A percentile compares a stretch with the other conserved stretches of the same genome.
Evolutionary conservation across 2,797 vertebrate species (phyloP).

Genomic region (Hirundo rustica): DNA sequence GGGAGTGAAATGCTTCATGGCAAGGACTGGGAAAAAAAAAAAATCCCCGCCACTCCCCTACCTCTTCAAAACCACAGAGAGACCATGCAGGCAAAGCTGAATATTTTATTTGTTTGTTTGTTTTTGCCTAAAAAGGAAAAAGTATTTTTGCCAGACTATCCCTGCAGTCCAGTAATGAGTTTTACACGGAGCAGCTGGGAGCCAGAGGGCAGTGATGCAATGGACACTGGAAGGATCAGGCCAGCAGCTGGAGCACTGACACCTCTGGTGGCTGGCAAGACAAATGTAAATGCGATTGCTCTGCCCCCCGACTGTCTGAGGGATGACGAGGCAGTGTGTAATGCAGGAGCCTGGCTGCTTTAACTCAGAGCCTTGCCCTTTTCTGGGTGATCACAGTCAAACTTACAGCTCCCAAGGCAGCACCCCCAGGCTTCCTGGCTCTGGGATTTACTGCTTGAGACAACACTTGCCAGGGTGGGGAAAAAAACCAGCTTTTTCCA

Average conservation of each 20-base stretch:
- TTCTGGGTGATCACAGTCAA: background rate
- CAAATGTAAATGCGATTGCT: background rate
- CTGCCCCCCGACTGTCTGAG: background rate
- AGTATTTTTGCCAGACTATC: background rate
- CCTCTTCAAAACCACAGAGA: background rate
- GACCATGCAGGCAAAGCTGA: background rate
- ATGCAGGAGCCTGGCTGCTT: background rate
- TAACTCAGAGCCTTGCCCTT: background rate
- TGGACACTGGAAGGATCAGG: background rate
- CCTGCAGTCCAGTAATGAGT: background rate
- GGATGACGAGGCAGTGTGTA: background rate
- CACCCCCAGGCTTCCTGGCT: background rate
- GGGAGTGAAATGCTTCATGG: background rate
- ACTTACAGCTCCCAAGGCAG: background rate
- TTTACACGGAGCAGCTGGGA: background rate
- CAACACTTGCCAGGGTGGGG: background rate
- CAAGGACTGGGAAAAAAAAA: background rate
- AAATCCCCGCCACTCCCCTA: background rate
- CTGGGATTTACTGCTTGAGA: constrained; percentile 21
- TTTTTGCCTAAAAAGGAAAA: constrained; percentile 39
- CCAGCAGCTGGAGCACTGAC: background rate
- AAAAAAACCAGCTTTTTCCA: background rate
- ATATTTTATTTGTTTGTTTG: constrained; percentile 41
- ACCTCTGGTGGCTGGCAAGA: background rate
- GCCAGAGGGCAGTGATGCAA: background rate